Base-by-base conservation (phyloP, 2,888 invertebrate genomes). In the Eupithecia centaureata region DNA sequence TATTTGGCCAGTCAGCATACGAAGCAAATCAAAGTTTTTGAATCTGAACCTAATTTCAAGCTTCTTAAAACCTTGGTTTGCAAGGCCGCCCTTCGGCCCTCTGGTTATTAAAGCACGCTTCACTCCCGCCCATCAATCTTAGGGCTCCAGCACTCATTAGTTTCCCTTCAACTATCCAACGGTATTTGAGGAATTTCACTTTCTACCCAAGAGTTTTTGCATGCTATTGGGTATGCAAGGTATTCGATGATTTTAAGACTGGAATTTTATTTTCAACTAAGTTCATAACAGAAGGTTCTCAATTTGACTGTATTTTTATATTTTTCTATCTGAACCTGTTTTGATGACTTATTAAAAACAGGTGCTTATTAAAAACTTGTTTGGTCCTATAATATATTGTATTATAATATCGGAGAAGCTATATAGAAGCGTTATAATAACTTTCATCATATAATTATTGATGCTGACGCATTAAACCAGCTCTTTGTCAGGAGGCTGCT, bases 91-190 rank as follows among this genome's bases (percentile, higher is more conserved):
- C 30, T 15, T 18, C 32, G 57, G 12, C 57, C 13, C 32, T 32
- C 32, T n/a, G 32, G 57, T 57, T 57, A 57, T 57, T 57, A 57
- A 57, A 57, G 30, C 12, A 32, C 57, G 32, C 18, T 18, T 47
- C 47, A 22, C 22, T 47, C 42, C 56, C 30, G 30, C 30, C 56
- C 65, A 61, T 66, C 61, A 66, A 66, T 66, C 61, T 66, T 57
- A 47, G 57, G 33, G 33, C 61, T 61, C 42, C 54, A 33, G 54
- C 61, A 33, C 61, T 66, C 57, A 61, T 66, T 66, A 61, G 65
- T 66, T 61, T 66, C 18, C 47, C 57, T 52, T 61, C 66, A 66
- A 61, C 66, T 66, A 66, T 66, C 54, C 57, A 30, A 61, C 61
- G 33, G 25, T 47, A 54, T 65, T 65, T 38, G 15, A 59, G 54